Conservation (phyloP, 1,140 invertebrate genomes). For the Tachypleus tridentatus region DNA sequence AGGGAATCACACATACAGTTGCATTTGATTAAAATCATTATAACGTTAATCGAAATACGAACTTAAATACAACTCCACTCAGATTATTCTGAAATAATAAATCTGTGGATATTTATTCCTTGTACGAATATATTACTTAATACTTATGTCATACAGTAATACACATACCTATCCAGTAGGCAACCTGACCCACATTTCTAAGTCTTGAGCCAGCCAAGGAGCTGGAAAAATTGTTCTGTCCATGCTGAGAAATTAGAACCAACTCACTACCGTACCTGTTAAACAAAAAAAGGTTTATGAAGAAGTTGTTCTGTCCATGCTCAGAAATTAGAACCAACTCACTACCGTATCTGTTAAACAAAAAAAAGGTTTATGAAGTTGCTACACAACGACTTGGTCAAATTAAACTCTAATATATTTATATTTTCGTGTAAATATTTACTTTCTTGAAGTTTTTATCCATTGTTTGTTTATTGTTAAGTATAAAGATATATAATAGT, state of each 20-base stretch:
- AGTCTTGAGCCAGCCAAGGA: constrained; percentile 47
- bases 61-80: not conserved
- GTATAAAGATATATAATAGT: too few relatives aligned
- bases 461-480: not conserved
- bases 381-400: not conserved
- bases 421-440: not conserved
- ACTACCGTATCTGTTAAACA: constrained; percentile 64
- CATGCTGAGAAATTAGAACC: constrained; percentile 74
- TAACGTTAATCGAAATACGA: too few relatives aligned
- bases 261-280: constrained; percentile 80
- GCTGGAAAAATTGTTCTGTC: constrained; percentile 80
- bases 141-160: not conserved
- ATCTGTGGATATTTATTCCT: not conserved
- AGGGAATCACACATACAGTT: too few relatives aligned
- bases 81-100: not conserved
- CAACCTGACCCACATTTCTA: constrained; percentile 25
- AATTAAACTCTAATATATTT: not conserved
- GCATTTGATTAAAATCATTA: too few relatives aligned
- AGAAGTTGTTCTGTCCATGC: constrained; percentile 81
- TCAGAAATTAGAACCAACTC: constrained; percentile 78
- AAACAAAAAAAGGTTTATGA: constrained; percentile 32
- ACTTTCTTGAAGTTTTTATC: not conserved
- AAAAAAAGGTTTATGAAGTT: constrained; percentile 1
- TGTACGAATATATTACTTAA: not conserved
- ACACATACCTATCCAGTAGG: constrained; percentile 27